Evolutionary conservation across 2,797 vertebrate genomes (phyloP), one percentile per base, ranked within the genome.

Genomic region (Malurus leucopterus): DNA sequence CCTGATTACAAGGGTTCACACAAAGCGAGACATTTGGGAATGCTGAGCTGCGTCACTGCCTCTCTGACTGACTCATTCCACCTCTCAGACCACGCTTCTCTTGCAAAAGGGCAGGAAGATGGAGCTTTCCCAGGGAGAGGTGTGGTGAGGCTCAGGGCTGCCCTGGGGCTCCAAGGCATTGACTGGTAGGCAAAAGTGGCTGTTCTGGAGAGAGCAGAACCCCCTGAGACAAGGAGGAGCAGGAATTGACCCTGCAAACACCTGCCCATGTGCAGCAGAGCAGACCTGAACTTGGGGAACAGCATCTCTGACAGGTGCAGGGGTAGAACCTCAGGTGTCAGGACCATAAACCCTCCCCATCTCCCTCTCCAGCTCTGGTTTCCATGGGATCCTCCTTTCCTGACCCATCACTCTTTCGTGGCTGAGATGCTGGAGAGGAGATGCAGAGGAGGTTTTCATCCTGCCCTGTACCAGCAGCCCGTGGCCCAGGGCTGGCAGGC

Each of bases 21-120:
- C 0, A 3, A 44, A 32, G 32, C 0, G 8, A 29, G 72, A 24
- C n/a, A 29, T 13, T 14, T 4, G 1, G 22, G 38, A 19, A 30
- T 3, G 13, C 64, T 8, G 24, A 65, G n/a, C 41, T 67, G 21
- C 30, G 23, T 30, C 72, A 58, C 15, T 75, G 59, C 64, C 27
- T 26, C 58, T 81, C 70, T 79, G 53, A 10, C 26, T 57, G 44
- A 44, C 40, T 82, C 70, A n/a, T 43, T 61, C 76, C 41, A 19
- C 17, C 38, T 65, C 49, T 43, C 71, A 4, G n/a, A 79, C 29
- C 26, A 30, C 29, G 27, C 46, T 73, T 11, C 54, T 62, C 57
- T 46, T 59, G 4, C 40, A 91, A 27, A 79, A 70, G 43, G 27
- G 14, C 20, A 71, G 6, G 21, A 86, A 73, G n/a, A 58, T 38